Conservation (phyloP, 2,113 vertebrate species). For the Pomatorhinus ruficollis region DNA sequence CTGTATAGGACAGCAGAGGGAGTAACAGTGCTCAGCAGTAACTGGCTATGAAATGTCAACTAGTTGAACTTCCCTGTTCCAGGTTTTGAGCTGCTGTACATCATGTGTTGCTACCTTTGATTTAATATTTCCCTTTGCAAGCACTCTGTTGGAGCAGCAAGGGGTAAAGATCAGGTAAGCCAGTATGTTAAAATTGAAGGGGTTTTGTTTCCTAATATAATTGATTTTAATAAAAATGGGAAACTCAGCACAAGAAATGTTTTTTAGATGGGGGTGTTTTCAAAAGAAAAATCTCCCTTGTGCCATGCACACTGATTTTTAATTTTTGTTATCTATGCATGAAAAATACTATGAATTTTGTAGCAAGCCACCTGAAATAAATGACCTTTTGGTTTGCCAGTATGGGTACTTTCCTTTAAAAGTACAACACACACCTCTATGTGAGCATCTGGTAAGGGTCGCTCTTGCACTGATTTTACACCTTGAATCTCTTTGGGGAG, state of each 20-base stretch:
- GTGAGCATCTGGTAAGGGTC: not conserved
- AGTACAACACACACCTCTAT: not conserved
- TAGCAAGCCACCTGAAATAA: not conserved
- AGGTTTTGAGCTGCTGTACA: rapidly evolving
- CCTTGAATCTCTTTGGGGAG: constrained; percentile 19
- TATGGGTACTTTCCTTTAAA: not conserved
- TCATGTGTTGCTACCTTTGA: not conserved
- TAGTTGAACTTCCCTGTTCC: not conserved
- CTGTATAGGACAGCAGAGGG: not conserved
- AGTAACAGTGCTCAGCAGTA: not conserved
- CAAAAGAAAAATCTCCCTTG: not conserved
- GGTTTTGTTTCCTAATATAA: not conserved
- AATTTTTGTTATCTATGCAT: not conserved
- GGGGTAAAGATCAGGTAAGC: not conserved
- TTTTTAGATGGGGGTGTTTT: not conserved
- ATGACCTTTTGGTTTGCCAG: rapidly evolving
- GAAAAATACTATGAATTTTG: not conserved
- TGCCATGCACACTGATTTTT: not conserved
- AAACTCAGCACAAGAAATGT: not conserved
- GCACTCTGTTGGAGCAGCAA: not conserved
- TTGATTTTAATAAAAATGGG: not conserved
- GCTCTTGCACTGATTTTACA: constrained; percentile 8
- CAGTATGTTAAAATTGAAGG: not conserved
- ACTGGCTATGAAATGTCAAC: not conserved
- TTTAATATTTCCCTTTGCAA: not conserved